Evolutionary conservation across 1,140 invertebrate species (phyloP), one percentile per base, ranked within the genome.

Genomic region (Antheraea mylitta): DNA sequence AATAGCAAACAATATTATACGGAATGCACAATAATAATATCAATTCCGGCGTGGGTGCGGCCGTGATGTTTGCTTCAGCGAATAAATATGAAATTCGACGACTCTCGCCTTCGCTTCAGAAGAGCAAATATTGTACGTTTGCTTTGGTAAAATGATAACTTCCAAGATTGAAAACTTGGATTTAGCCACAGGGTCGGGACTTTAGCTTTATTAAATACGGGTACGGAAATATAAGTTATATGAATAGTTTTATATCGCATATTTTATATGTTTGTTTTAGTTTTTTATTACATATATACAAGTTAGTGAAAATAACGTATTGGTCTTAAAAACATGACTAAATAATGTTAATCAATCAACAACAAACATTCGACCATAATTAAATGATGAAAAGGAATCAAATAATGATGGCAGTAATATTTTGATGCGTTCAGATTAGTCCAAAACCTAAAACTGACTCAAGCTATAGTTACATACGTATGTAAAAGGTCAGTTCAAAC

Each of bases 1-100:
- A 92, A 90, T 85, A 91, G 89, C 86, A 92, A 92, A 92, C 90
- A 92, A 92, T 92, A 92, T 92, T 92, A 92, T 92, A 91, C 90
- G 88, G 88, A 90, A 91, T 92, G 90, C 90, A 92, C 90, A 92
- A 92, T 91, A 92, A 92, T 91, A 92, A 92, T 92, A 92, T 92
- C 87, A 90, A 86, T 92, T 90, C 90, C 88, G 87, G 78, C 77
- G 82, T 53, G 45, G 37, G 64, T 48, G 73, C 78, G 78, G 71
- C 73, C 75, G 77, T 72, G 48, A 30, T 90, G 85, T 92, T 90
- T 90, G 76, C 87, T 86, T 86, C 80, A 82, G 83, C 85, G 83
- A 90, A 90, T 92, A 90, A 91, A 90, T 90, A 91, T 92, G 90
- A 90, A 90, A 90, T 90, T 88, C 86, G 90, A 89, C 89, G 83